Evolutionary conservation across 2,113 vertebrate genomes (phyloP), one percentile per base, ranked within the genome.

Genomic region (Balaenoptera acutorostrata): DNA sequence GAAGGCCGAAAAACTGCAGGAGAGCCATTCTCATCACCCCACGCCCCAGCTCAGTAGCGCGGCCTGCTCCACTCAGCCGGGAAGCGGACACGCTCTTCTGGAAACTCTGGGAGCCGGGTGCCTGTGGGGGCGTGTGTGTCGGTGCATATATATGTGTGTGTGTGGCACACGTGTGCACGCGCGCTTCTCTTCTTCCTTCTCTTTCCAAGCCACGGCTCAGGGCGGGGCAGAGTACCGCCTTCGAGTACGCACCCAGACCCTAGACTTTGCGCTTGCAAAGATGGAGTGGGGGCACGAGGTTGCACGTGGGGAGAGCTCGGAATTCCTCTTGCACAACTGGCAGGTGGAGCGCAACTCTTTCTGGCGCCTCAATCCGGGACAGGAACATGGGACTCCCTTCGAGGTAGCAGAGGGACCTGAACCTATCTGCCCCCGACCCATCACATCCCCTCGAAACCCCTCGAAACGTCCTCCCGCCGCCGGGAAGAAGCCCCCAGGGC

Each of bases 401-500:
- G 23, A 21, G 27, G 29, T 3, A 1, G 33, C 71, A 10, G 21
- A 66, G 10, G 12, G 25, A 13, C 20, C 41, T 4, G 15, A 63
- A 8, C 7, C 80, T 3, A 25, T 41, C 41, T 4, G 5, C 6
- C 8, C 29, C 57, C 4, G 17, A 29, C 49, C 68, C 52, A 1
- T 31, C 4, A 25, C 41, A 23, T 12, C 44, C n/a, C 71, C n/a
- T 18, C 59, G 8, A 29, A 9, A 61, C 66, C 17, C 85, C 59
- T 2, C 4, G 7, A 17, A n/a, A 23, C 18, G 9, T 10, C 4
- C 23, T 7, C 36, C 55, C 0, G 0, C 33, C 2, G 13, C 21
- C 0, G 5, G 12, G 59, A 59, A 36, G 12, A 44, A 9, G 23
- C 29, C 17, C 8, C 0, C 0, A 12, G 3, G 3, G 5, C 8